Evolutionary conservation across 2,113 vertebrate species (phyloP).

Genomic region (Gorsachius goisagi): DNA sequence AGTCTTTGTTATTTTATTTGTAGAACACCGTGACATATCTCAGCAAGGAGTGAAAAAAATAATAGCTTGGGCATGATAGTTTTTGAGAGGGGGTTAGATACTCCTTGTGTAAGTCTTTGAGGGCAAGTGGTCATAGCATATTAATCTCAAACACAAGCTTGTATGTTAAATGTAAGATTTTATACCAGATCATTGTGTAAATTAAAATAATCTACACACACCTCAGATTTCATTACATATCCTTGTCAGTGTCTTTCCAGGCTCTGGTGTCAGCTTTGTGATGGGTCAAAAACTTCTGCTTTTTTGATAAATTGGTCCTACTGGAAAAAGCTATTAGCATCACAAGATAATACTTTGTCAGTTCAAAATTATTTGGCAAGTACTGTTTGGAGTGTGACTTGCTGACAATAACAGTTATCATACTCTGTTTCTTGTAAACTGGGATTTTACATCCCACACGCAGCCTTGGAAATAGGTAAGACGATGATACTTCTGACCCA

Average conservation of each 20-base stretch:
- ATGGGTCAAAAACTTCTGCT: background rate
- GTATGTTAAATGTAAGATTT: background rate
- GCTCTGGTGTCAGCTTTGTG: background rate
- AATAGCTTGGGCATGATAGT: background rate
- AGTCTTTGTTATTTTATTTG: background rate
- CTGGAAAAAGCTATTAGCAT: background rate
- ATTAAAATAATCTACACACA: background rate
- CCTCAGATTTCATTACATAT: background rate
- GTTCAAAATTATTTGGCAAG: background rate
- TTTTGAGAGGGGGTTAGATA: background rate
- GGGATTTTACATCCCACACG: background rate
- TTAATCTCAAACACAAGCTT: background rate
- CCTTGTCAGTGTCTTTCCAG: background rate
- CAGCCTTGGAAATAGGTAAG: background rate
- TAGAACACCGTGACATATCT: background rate
- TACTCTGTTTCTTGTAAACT: background rate
- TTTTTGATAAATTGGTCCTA: background rate
- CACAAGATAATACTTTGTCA: background rate
- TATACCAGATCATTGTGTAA: background rate
- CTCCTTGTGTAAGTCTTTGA: background rate
- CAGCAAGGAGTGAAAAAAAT: background rate
- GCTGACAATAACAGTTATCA: background rate
- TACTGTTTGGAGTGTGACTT: background rate
- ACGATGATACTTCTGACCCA: background rate
- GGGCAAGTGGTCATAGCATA: background rate